Percentiles rank a stretch among this genome's conserved stretches.
Evolutionary conservation across 2,888 invertebrate genomes (phyloP).

Genomic region (Scotopteryx bipunctaria): DNA sequence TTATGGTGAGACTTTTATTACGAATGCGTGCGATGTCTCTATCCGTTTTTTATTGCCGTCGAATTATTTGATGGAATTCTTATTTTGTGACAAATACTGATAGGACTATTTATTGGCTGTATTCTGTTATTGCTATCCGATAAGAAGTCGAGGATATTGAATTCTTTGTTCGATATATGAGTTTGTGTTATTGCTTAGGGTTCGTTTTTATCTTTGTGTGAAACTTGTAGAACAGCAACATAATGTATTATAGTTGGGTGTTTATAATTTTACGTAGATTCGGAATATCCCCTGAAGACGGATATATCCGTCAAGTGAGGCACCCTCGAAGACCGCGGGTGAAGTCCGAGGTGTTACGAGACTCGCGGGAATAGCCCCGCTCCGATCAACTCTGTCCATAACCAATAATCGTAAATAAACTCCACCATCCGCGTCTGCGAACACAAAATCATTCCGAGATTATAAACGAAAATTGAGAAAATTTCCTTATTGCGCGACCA

Average conservation of each 20-base stretch:
- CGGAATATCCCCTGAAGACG: constrained; percentile 68
- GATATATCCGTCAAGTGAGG: constrained; percentile 76
- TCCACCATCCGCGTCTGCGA: constrained; percentile 49
- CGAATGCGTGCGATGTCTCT: constrained; percentile 83
- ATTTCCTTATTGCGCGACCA: too few species aligned
- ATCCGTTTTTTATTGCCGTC: constrained; percentile 78
- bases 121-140: constrained; percentile 58
- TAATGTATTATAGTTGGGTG: constrained; percentile 41
- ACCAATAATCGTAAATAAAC: constrained; percentile 83
- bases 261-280: constrained; percentile 72
- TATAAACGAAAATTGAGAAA: constrained; percentile 35
- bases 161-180: constrained; percentile 49
- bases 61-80: constrained; percentile 78
- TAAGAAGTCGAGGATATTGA: constrained; percentile 54
- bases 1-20: constrained; percentile 83
- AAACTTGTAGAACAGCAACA: constrained; percentile 2
- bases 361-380: constrained; percentile 67
- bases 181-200: constrained; percentile 41
- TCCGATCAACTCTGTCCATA: constrained; percentile 78
- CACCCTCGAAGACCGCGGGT: constrained; percentile 61
- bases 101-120: constrained; percentile 63
- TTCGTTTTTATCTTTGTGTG: constrained; percentile 13
- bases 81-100: constrained; percentile 71
- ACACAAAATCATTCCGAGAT: constrained; percentile 44
- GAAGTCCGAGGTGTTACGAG: constrained; percentile 79